phyloP scores from a whole-genome alignment of 2,113 vertebrate species.

The Heliornis fulica region DNA sequence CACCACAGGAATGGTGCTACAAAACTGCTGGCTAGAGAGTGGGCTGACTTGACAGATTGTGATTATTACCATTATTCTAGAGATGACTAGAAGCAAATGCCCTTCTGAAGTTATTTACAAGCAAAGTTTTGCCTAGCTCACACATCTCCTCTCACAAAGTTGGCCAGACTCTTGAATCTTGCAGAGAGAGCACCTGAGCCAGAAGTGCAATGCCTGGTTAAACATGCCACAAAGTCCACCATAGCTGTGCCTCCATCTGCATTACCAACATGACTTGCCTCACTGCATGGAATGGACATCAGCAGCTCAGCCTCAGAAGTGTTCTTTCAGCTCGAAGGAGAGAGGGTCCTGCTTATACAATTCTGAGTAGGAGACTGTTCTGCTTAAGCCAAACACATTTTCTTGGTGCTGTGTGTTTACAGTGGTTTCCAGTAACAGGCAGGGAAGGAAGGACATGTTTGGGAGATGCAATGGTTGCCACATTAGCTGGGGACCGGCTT shows the following conservation, averaged over 20 bases:
- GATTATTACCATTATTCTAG: not conserved
- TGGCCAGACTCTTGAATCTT: not conserved
- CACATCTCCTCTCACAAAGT: not conserved
- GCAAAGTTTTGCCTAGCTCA: not conserved
- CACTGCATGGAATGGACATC: accelerated
- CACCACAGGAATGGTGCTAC: not conserved
- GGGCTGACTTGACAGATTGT: not conserved
- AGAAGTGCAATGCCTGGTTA: not conserved
- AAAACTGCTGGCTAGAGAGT: not conserved
- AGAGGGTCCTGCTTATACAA: not conserved
- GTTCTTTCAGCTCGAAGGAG: not conserved
- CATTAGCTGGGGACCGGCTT: not conserved
- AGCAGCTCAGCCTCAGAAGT: not conserved
- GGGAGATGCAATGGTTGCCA: accelerated
- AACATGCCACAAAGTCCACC: accelerated
- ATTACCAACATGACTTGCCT: not conserved
- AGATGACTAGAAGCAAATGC: not conserved
- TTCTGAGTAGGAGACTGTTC: not conserved
- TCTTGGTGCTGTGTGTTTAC: not conserved
- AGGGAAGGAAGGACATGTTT: not conserved
- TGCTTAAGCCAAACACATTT: not conserved
- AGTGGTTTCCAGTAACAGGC: not conserved
- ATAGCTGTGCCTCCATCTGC: not conserved
- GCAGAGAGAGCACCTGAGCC: not conserved
- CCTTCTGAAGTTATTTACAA: not conserved